Conservation (phyloP, 2,797 vertebrate species). For the Cossypha polioptera region DNA sequence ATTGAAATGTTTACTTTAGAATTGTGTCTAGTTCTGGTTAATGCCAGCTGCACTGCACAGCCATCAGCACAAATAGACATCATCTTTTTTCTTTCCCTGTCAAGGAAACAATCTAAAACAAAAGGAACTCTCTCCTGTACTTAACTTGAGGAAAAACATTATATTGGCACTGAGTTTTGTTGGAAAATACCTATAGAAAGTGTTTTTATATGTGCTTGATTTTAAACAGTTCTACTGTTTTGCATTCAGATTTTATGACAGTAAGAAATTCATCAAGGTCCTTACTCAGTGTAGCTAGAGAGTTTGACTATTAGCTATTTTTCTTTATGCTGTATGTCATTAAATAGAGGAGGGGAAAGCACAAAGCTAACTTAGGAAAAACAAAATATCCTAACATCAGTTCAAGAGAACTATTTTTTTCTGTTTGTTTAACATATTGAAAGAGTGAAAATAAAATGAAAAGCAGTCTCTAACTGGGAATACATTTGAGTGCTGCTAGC, state of each 20-base stretch:
- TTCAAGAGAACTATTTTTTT: not conserved
- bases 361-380: not conserved
- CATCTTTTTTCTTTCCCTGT: not conserved
- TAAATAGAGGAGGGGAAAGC: not conserved
- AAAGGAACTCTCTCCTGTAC: not conserved
- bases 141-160: conserved; percentile 13
- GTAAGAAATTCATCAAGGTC: not conserved
- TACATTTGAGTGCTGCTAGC: not conserved
- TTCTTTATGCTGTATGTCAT: not conserved
- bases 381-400: not conserved
- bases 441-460: not conserved
- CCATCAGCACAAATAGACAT: not conserved
- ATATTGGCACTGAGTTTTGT: not conserved
- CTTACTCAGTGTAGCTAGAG: not conserved
- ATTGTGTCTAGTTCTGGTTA: not conserved
- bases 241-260: not conserved
- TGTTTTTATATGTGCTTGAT: not conserved
- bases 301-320: not conserved
- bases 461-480: not conserved
- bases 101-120: not conserved
- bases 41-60: not conserved
- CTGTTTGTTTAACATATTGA: not conserved
- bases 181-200: not conserved
- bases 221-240: not conserved
- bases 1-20: not conserved